phyloP scores from a whole-genome alignment of 2,888 invertebrate species.

The Drosophila atripex region DNA sequence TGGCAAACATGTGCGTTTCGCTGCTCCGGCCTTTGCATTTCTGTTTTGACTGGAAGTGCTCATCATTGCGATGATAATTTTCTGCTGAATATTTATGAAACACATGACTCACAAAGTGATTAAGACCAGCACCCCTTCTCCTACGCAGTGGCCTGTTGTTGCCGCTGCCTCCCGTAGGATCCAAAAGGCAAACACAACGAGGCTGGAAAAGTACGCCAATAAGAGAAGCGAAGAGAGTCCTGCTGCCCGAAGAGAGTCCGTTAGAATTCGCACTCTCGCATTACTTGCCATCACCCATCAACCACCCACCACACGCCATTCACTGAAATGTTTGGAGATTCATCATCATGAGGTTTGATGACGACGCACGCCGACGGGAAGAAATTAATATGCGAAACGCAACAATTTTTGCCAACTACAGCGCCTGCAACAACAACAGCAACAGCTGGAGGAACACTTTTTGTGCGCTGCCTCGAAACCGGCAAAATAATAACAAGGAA shows the following conservation, averaged over 20 bases:
- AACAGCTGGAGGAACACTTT: conserved; percentile 51
- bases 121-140: conserved; percentile 9
- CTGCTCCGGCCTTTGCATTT: conserved; percentile 46
- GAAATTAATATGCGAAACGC: conserved; percentile 79
- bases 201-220: conserved; percentile 70
- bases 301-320: conserved; percentile 21
- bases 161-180: not conserved
- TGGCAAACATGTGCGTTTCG: conserved; percentile 68
- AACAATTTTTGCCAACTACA: conserved; percentile 78
- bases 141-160: not conserved
- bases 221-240: conserved; percentile 61
- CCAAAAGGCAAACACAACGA: conserved; percentile 31
- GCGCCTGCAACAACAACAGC: conserved; percentile 31
- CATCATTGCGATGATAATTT: conserved; percentile 39
- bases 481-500: conserved; percentile 56
- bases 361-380: conserved; percentile 60
- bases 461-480: conserved; percentile 59
- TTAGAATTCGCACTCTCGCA: conserved; percentile 19
- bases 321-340: conserved; percentile 38
- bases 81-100: conserved; percentile 64
- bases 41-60: conserved; percentile 72
- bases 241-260: conserved; percentile 35
- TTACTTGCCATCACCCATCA: conserved; percentile 13
- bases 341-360: conserved; percentile 37
- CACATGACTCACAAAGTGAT: conserved; percentile 56